These are phyloP conservation scores for Scylla paramamosain DNA, from an alignment of 1,140 invertebrate species.

Conservation along the genomic window DNA sequence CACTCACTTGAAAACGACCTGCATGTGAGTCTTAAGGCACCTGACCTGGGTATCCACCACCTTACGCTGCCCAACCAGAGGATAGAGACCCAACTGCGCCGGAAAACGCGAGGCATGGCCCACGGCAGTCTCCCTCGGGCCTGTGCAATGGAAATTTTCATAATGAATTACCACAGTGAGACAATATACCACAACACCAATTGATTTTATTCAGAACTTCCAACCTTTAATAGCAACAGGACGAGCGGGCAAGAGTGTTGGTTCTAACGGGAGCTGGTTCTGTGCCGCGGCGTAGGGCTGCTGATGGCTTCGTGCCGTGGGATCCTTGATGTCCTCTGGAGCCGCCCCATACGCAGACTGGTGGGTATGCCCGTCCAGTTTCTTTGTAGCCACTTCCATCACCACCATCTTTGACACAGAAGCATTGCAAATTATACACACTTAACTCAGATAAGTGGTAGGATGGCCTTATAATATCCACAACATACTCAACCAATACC, in stretches of 20 bases:
- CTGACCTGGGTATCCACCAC: constrained; percentile 74
- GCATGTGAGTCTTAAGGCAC: constrained; percentile 77
- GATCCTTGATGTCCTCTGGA: background rate
- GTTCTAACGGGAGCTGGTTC: background rate
- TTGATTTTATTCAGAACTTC: background rate
- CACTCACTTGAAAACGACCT: constrained; percentile 69
- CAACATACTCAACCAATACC: too few species aligned
- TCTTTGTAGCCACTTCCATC: background rate
- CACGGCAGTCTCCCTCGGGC: background rate
- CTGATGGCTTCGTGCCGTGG: background rate
- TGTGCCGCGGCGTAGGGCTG: background rate
- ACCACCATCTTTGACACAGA: background rate
- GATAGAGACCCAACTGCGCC: background rate
- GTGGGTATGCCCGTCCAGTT: background rate
- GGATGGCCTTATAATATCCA: too few species aligned
- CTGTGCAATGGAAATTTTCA: background rate
- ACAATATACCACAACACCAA: background rate
- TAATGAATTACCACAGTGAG: background rate
- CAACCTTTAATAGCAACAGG: background rate
- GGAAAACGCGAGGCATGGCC: background rate
- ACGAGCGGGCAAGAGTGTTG: background rate
- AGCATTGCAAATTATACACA: too few species aligned
- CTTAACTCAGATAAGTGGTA: too few species aligned
- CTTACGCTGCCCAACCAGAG: background rate
- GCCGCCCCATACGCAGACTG: background rate